These are phyloP conservation scores for Nycticorax nycticorax DNA, from an alignment of 2,113 vertebrate species.

Conservation along the genomic window DNA sequence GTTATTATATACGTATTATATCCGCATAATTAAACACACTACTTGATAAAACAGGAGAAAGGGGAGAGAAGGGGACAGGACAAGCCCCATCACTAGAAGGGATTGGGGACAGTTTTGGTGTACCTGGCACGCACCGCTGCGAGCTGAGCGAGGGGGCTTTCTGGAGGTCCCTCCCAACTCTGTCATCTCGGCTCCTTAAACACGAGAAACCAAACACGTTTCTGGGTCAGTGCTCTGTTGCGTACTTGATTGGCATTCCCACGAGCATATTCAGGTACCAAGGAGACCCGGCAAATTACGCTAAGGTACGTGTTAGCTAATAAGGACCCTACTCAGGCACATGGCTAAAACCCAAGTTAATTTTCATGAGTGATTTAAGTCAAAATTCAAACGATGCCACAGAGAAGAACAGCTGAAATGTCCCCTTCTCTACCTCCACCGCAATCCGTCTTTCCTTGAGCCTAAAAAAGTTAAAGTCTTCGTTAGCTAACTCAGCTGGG, in stretches of 20 bases:
- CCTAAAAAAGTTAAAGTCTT: background rate
- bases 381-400: background rate
- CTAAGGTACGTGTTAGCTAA: rapidly evolving
- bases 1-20: background rate
- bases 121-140: background rate
- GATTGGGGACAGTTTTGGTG: background rate
- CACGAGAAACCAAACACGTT: background rate
- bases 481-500: background rate
- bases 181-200: background rate
- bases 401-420: background rate
- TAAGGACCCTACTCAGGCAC: background rate
- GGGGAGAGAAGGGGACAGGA: background rate
- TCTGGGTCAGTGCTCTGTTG: background rate
- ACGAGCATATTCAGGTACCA: background rate
- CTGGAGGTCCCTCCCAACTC: background rate
- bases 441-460: background rate
- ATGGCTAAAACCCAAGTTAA: background rate
- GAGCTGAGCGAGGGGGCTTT: background rate
- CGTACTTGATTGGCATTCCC: background rate
- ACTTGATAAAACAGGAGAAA: background rate
- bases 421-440: background rate
- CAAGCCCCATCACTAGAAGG: background rate
- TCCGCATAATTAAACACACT: background rate
- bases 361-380: background rate
- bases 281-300: background rate